Base-by-base conservation (phyloP, 2,797 vertebrate species). In the Knipowitschia caucasica region DNA sequence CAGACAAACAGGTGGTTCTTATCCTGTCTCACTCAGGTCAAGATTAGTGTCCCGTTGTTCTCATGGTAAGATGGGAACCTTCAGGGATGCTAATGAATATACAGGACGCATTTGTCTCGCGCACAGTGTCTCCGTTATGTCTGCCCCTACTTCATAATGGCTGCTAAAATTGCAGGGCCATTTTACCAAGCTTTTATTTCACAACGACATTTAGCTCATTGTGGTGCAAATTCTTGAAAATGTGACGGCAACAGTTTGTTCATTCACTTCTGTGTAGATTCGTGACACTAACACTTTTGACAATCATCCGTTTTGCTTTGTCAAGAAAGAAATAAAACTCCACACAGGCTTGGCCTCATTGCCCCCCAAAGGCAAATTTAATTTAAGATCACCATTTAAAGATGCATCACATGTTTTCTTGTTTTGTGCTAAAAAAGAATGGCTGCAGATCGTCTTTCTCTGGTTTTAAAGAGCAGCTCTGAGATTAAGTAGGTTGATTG, bases 401-500 rank as follows among this genome's bases (percentile, higher is more conserved):
- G 83, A 88, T 84, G 76, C 86, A 87, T 88, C 84, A 77, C 86
- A 82, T 82, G 78, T 81, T 83, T 80, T 80, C 81, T 78, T 80
- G 82, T 83, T 84, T 80, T 83, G 78, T 90, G 89, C 87, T 86
- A 89, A 89, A 12, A n/a, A 15, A 89, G 80, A 90, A 83, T 85
- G 87, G 91, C 90, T 85, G 77, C 76, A 84, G 86, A 89, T 93
- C 88, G 82, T 84, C 91, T 92, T 90, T 91, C 87, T 82, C 86
- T 83, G 78, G 86, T 91, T 84, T 85, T 91, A 92, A 89, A 90
- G 86, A 87, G 81, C 83, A 81, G 82, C 86, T 86, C 81, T 39
- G 86, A 94, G 92, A 90, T 92, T 94, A 93, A 93, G 89, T 88
- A 87, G 89, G 84, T 85, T 88, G 91, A 85, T 91, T 92, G 89